Evolutionary conservation across 1,140 invertebrate species (phyloP).

Genomic region (Cepaea nemoralis): DNA sequence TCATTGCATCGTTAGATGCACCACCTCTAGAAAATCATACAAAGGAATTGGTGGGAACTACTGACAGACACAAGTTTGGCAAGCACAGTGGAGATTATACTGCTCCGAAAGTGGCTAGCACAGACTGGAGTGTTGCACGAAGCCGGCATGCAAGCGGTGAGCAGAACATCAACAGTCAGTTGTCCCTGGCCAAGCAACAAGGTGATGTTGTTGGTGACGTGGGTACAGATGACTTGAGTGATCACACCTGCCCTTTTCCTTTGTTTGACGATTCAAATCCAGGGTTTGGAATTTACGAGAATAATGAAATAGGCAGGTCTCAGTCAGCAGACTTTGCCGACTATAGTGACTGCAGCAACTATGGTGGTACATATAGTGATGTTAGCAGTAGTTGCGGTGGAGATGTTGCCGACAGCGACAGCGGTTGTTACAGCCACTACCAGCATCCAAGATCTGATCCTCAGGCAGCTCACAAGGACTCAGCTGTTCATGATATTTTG

Average conservation of each 20-base stretch:
- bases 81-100: conserved; percentile 22
- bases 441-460: conserved; percentile 24
- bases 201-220: background rate
- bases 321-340: conserved; percentile 45
- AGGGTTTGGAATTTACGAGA: conserved; percentile 1
- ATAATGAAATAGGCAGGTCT: background rate
- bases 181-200: conserved; percentile 23
- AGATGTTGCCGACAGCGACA: conserved; percentile 42
- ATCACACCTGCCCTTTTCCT: conserved; percentile 12
- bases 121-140: background rate
- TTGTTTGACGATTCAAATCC: conserved; percentile 33
- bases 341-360: conserved; percentile 36
- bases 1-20: conserved; percentile 64
- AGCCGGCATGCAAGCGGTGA: conserved; percentile 25
- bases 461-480: background rate
- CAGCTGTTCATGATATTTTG: background rate
- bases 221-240: background rate
- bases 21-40: conserved; percentile 45
- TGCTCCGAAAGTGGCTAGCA: background rate
- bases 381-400: conserved; percentile 24
- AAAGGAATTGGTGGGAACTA: conserved; percentile 31
- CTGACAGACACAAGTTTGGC: conserved; percentile 38
- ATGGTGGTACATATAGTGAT: conserved; percentile 3
- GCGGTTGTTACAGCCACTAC: conserved; percentile 42
- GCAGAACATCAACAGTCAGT: background rate